Evolutionary conservation across 2,797 vertebrate species (phyloP).

Genomic region (Dermochelys coriacea): DNA sequence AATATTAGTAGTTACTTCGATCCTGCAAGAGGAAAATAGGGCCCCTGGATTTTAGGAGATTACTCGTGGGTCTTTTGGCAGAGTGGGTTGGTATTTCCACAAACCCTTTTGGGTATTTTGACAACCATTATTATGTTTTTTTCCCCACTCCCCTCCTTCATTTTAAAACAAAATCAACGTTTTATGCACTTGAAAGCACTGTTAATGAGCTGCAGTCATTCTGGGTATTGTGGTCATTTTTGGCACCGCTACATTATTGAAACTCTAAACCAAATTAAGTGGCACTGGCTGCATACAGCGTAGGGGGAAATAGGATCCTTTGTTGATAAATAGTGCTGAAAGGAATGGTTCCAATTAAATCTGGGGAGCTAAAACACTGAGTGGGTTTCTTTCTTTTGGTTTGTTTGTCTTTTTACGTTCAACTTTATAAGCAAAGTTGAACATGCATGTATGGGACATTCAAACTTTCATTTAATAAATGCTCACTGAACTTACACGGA

Average conservation of each 20-base stretch:
- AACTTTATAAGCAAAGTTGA: background rate
- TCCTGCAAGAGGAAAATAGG: background rate
- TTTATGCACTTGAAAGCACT: background rate
- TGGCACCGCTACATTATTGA: background rate
- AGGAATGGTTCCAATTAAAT: conserved; percentile 23
- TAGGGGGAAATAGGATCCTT: background rate
- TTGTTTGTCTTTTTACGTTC: background rate
- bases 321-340: background rate
- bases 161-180: background rate
- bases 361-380: background rate
- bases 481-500: conserved; percentile 46
- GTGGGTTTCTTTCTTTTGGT: background rate
- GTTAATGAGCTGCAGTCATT: background rate
- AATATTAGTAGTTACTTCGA: background rate
- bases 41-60: background rate
- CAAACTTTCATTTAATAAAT: conserved; percentile 35
- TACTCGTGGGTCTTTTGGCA: background rate
- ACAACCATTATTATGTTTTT: background rate
- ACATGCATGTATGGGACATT: background rate
- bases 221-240: background rate
- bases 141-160: background rate
- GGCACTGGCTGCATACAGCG: background rate
- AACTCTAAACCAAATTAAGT: background rate
- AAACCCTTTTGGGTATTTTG: background rate
- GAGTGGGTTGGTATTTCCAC: background rate